Conservation (phyloP, 2,113 vertebrate species). For the Macquaria ambigua region DNA sequence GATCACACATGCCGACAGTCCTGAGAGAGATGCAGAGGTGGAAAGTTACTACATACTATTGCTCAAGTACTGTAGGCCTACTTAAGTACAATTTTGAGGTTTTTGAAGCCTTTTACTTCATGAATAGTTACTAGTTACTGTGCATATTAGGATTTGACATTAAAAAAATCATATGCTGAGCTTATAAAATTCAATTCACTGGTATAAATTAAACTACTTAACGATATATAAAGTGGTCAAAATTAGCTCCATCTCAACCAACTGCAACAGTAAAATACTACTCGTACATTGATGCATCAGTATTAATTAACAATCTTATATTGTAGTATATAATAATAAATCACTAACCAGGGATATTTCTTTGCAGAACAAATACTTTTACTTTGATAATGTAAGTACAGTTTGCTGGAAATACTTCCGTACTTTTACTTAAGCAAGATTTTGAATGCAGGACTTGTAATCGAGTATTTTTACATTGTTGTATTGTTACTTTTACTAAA, state of each 20-base stretch:
- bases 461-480: background rate
- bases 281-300: background rate
- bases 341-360: background rate
- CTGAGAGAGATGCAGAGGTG: background rate
- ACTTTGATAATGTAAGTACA: background rate
- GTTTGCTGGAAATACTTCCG: background rate
- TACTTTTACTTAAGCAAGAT: background rate
- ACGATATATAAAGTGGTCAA: background rate
- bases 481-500: background rate
- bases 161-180: background rate
- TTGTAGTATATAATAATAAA: background rate
- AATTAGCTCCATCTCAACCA: background rate
- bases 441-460: background rate
- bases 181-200: background rate
- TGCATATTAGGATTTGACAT: background rate
- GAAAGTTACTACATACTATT: background rate
- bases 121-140: background rate
- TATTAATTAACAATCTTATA: background rate
- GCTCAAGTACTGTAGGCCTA: background rate
- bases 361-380: background rate
- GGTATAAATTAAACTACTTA: background rate
- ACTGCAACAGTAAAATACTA: background rate
- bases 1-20: background rate
- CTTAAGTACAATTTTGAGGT: background rate
- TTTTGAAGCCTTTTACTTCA: background rate